Evolutionary conservation across 2,888 invertebrate species (phyloP), one percentile per base, ranked within the genome.

Genomic region (Ophioninae sp.): DNA sequence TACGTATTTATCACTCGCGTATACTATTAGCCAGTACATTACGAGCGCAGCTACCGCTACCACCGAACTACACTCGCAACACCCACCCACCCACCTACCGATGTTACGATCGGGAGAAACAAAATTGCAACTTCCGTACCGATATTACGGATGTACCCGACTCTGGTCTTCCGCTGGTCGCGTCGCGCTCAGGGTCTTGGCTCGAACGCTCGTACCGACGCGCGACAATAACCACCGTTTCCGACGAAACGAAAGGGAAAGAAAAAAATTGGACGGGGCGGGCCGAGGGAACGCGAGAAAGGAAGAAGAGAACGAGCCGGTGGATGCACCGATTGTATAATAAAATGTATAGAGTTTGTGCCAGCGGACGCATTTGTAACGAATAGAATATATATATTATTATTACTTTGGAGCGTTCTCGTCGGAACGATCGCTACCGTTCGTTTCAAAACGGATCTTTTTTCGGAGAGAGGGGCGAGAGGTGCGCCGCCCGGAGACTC

Each of bases 151-250:
- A 64, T 81, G 67, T 72, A 81, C 74, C 75, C 81, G 79, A 79
- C 81, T 84, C 79, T 84, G 75, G 84, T 84, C 84, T 84, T 84
- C 84, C 84, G 84, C 84, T 84, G 84, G 84, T 84, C 81, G 84
- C 81, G 84, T 81, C 84, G 81, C 84, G 84, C 84, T 84, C 78
- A 73, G 84, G 82, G 72, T 81, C 77, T 81, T 81, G 72, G 84
- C 79, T 81, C 75, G 79, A 84, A 84, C 41, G 81, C 81, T 79
- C 79, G 78, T 79, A 72, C 81, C 81, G 81, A 81, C 75, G 84
- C 81, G 84, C 78, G 84, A 84, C 84, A 84, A 81, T 84, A 81
- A 84, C 81, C 79, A 75, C 67, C 74, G 72, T 81, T 81, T 75
- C 69, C 80, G 74, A 21, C 50, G 69, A 10, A 56, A 21, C 21